Conservation (phyloP, 2,113 vertebrate genomes). For the Pelusios castaneus region DNA sequence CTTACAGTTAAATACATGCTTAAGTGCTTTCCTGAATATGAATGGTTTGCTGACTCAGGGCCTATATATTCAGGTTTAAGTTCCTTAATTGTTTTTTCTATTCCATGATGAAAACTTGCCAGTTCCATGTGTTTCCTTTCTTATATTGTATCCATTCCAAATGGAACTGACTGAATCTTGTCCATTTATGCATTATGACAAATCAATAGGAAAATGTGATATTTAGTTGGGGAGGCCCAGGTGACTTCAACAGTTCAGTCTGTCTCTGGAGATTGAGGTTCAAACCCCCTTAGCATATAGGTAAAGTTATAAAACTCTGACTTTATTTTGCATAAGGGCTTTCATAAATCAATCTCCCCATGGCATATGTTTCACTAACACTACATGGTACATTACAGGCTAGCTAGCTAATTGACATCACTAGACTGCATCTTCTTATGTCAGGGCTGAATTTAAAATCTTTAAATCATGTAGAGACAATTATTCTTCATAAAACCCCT, state of each 20-base stretch:
- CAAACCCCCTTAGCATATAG: background rate
- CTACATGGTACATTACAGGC: background rate
- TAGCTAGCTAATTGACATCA: background rate
- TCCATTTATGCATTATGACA: background rate
- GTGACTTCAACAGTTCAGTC: accelerated
- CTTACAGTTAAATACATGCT: accelerated
- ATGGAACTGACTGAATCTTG: background rate
- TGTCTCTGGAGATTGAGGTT: background rate
- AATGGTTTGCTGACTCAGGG: background rate
- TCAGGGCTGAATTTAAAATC: background rate
- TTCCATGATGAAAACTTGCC: background rate
- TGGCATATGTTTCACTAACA: background rate
- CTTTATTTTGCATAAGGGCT: background rate
- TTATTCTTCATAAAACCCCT: background rate
- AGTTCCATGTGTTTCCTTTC: background rate
- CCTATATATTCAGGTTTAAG: background rate
- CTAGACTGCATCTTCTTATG: background rate
- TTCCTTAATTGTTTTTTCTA: background rate
- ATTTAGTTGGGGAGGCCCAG: background rate
- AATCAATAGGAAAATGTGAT: background rate
- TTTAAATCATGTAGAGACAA: background rate
- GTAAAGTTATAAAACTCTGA: background rate
- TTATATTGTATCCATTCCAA: background rate
- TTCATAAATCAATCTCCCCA: background rate
- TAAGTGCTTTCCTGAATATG: background rate